Base-by-base conservation (phyloP, 2,888 invertebrate genomes). In the Gari tellinella region DNA sequence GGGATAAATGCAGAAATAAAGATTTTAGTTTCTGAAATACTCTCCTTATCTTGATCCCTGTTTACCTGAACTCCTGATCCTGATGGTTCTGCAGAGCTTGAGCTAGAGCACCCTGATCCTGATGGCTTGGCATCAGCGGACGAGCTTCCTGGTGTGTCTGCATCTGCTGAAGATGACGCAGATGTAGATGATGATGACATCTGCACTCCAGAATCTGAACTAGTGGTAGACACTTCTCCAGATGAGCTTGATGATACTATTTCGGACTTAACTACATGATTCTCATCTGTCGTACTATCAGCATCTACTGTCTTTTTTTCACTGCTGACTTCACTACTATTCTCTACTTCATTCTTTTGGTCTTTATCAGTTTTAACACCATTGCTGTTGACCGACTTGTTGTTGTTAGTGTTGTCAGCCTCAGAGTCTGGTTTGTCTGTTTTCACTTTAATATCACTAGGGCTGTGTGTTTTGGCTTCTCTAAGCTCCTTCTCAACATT, bases 401-500 rank as follows among this genome's bases (percentile, higher is more conserved):
- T 31, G 31, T 51, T 38, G 2, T 40, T 31, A 23, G 49, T 21
- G 23, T 49, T 23, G 23, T 23, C 23, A 38, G 53, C 53, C 2
- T 21, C 38, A 19, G 17, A 49, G 38, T 31, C 31, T 31, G 31
- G 10, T 31, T 26, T 51, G 26, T 51, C 51, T 3, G 51, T 26
- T 31, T 51, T 26, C 48, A 48, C 14, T 48, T 48, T 14, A 48
- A 19, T n/a, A 26, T 51, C 51, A 51, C 51, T 51, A 23, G 26
- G 2, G 31, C 10, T 10, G 10, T 4, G 4, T 31, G 53, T 43
- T 2, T 72, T 73, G 15, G 76, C 73, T 25, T 76, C 75, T 12
- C 66, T 61, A 26, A 76, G 46, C 63, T 94, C 92, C 48, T 89
- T 86, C 65, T 89, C 89, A 31, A 79, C 84, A 61, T 90, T 89